phyloP scores from a whole-genome alignment of 1,140 invertebrate species.

The Atta colombica region DNA sequence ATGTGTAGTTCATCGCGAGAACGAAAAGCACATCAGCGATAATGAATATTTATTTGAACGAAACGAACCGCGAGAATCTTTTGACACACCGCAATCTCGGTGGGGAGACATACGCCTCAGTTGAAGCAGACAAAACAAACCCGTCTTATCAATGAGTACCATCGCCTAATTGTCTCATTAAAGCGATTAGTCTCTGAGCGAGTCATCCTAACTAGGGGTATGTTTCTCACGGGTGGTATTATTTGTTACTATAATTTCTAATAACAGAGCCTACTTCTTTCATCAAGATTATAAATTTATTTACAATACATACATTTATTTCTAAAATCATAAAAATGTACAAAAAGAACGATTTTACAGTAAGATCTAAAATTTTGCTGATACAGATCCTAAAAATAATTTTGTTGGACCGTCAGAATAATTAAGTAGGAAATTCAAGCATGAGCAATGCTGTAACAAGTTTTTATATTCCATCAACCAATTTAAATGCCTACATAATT shows the following conservation, averaged over 20 bases:
- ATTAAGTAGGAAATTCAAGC: too few relatives aligned
- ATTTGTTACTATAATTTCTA: background rate
- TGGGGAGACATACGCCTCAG: slow-evolving; percentile 37
- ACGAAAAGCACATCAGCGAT: slow-evolving; percentile 36
- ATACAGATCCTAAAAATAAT: too few relatives aligned
- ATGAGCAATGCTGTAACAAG: too few relatives aligned
- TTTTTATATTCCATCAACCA: too few relatives aligned
- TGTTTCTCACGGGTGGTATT: slow-evolving; percentile 22
- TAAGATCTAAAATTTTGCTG: too few relatives aligned
- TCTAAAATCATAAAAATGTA: background rate
- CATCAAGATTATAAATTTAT: background rate
- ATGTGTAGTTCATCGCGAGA: background rate
- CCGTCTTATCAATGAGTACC: slow-evolving; percentile 77
- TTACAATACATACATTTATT: background rate
- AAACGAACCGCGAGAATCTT: slow-evolving; percentile 59
- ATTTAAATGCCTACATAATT: too few relatives aligned
- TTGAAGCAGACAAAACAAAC: slow-evolving; percentile 78
- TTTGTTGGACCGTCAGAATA: too few relatives aligned
- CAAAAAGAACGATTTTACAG: background rate
- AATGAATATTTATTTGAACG: slow-evolving; percentile 61
- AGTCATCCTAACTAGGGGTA: slow-evolving; percentile 1
- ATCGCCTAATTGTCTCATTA: slow-evolving; percentile 80
- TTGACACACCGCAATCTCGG: slow-evolving; percentile 68
- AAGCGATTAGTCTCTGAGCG: slow-evolving; percentile 71
- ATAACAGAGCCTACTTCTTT: background rate